Base-by-base conservation (phyloP, 2,113 vertebrate species). In the Craseonycteris thonglongyai region DNA sequence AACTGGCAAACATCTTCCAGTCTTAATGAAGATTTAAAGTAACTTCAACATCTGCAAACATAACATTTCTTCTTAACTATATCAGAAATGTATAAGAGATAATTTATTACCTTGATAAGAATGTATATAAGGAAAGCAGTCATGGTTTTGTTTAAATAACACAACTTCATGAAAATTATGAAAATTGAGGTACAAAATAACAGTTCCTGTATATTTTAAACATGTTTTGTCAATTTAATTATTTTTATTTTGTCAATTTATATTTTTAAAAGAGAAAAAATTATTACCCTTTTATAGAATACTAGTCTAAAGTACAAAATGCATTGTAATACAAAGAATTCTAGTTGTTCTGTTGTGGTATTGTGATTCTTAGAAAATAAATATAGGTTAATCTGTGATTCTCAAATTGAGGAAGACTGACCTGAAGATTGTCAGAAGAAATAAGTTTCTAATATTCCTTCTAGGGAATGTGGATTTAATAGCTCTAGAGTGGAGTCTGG, bases 201-300 rank as follows among this genome's bases (percentile, higher is more conserved):
- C 8, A 63, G 12, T 40, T 76, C 42, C 5, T 82, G 35, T n/a
- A 26, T 35, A 0, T 72, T 30, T 26, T 75, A 76, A 76, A 72
- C 71, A 38, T 21, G 5, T 33, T 92, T 84, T 79, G 9, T 69
- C 40, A 24, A 33, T 87, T 79, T 58, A 88, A n/a, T 30, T 92
- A 47, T 59, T 86, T 71, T 86, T 79, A 68, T 69, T 90, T 91
- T 79, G 19, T 78, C 45, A 40, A 51, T 88, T 82, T 95, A 94
- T 91, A 82, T 88, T 87, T 95, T 92, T 42, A 47, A 68, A 33
- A 54, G 11, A 33, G 19, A 10, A 71, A 72, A 80, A 83, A 79
- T 51, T 38, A 7, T 33, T 63, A 40, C 6, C 66, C 1, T 45
- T 91, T 80, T 89, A 30, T 49, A 68, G 38, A 65, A 54, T 61